Conservation (phyloP, 2,113 vertebrate genomes). For the Illadopsis cleaveri region DNA sequence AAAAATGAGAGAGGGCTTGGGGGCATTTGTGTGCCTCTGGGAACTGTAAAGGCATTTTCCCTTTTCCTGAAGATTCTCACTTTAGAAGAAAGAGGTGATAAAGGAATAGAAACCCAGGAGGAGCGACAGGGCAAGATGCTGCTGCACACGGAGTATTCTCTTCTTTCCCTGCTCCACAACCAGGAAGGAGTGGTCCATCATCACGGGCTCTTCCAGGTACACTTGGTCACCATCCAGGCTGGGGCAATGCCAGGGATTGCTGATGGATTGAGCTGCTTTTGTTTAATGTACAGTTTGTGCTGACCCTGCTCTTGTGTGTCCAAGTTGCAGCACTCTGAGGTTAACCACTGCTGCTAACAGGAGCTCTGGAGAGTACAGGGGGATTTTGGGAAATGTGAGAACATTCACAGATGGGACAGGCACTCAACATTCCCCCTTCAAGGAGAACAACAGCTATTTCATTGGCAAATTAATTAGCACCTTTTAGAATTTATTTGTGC, state of each 20-base stretch:
- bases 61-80: conserved; percentile 88
- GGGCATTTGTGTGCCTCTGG: background rate
- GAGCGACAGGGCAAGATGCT: conserved; percentile 99
- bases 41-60: background rate
- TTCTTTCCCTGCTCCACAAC: conserved; percentile 93
- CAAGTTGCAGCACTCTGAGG: background rate
- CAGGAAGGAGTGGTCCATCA: conserved; percentile 98
- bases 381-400: background rate
- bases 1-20: background rate
- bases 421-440: background rate
- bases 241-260: background rate
- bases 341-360: background rate
- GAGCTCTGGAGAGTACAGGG: background rate
- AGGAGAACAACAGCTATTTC: background rate
- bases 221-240: background rate
- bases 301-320: background rate
- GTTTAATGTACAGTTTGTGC: background rate
- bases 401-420: background rate
- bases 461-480: background rate
- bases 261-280: background rate
- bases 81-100: conserved; percentile 90
- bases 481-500: background rate
- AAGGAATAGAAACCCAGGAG: conserved; percentile 92
- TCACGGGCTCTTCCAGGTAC: conserved; percentile 97
- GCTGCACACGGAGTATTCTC: conserved; percentile 94